Evolutionary conservation across 2,113 vertebrate genomes (phyloP).

Genomic region (Oreotrochilus melanogaster): DNA sequence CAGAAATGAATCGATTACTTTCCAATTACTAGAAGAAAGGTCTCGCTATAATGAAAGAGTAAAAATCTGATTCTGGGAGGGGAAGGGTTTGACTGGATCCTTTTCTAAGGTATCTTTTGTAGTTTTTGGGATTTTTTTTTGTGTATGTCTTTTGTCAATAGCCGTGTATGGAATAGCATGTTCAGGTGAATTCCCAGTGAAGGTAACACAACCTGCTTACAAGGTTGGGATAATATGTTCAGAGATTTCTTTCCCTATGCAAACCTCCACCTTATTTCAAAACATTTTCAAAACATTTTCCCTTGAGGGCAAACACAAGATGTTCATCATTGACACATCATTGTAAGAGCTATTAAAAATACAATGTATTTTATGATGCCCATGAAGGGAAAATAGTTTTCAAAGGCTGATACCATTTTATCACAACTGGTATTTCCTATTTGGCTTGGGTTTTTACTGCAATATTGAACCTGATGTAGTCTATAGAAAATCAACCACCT

Average conservation of each 20-base stretch:
- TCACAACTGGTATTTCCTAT: not conserved
- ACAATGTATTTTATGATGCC: not conserved
- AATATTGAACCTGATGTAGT: not conserved
- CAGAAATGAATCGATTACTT: not conserved
- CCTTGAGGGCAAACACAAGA: not conserved
- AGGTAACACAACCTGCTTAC: not conserved
- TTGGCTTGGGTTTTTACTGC: not conserved
- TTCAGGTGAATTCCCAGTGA: not conserved
- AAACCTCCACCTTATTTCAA: not conserved
- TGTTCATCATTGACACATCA: not conserved
- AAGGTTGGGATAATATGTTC: not conserved
- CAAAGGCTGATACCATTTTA: not conserved
- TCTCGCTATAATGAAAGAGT: not conserved
- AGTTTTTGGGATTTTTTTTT: not conserved
- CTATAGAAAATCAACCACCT: not conserved
- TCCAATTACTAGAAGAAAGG: not conserved
- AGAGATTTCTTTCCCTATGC: not conserved
- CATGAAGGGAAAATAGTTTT: not conserved
- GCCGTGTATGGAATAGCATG: accelerated
- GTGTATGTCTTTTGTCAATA: not conserved
- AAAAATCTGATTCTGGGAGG: not conserved
- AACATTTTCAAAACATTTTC: not conserved
- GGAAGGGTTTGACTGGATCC: not conserved
- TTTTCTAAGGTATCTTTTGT: not conserved
- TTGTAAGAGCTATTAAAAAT: not conserved